Evolutionary conservation across 2,888 invertebrate genomes (phyloP), one percentile per base, ranked within the genome.

Genomic region (Amphimallon solstitiale): DNA sequence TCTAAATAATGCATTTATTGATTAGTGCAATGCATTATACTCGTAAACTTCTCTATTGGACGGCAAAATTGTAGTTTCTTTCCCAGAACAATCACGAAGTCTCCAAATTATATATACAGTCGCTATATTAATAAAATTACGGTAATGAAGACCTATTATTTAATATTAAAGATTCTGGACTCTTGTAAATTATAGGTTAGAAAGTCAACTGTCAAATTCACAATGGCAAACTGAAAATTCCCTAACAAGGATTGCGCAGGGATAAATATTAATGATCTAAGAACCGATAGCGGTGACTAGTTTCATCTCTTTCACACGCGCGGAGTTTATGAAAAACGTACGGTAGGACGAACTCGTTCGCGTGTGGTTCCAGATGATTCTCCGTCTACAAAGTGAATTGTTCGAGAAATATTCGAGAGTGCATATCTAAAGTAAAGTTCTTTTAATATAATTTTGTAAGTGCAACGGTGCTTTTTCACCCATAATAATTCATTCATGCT

Each of bases 361-460:
- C 46, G 38, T 45, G 62, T 66, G 63, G 49, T 67, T 67, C 63
- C 71, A 71, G 68, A 71, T 69, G 68, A 69, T 69, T 71, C 68
- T 71, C 66, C 54, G 66, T 68, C 61, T 29, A 64, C 63, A 62
- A 63, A 67, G 49, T 52, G 64, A 68, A 65, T 66, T 65, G 66
- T 61, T 65, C 63, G 65, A 64, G 63, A 64, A 54, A 35, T 43
- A 64, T 54, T 45, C 63, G 63, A 34, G 43, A 43, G 63, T 64
- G 54, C 37, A 52, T 52, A 54, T 37, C 63, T 46, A 45, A 52
- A 45, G 38, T 56, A 64, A 54, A 43, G 23, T 23, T 54, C 51
- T 43, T 54, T 64, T 34, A 34, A 54, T 45, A n/a, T n/a, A 64
- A 43, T 48, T 23, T 65, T 61, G 65, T 65, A 65, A 65, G 65